These are phyloP conservation scores for Meles meles DNA, from an alignment of 2,113 vertebrate species.

Conservation along the genomic window DNA sequence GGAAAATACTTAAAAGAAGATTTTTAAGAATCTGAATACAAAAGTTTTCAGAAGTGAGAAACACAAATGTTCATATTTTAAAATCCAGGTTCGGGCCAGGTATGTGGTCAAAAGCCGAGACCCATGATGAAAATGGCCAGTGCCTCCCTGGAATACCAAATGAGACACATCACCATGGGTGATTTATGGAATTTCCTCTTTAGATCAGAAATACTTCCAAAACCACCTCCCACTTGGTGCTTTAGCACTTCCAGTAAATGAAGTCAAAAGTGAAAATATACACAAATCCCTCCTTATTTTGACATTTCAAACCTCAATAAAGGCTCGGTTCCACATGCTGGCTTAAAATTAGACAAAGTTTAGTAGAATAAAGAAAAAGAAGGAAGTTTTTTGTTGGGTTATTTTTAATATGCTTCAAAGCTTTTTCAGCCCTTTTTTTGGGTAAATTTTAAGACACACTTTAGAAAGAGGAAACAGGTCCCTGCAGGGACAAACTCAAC, in stretches of 20 bases:
- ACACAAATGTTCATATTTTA: neutral
- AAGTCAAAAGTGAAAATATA: slow-evolving; percentile 51
- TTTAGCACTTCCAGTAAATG: slow-evolving; percentile 18
- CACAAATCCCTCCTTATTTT: slow-evolving; percentile 46
- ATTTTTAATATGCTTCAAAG: slow-evolving; percentile 51
- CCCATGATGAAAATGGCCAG: neutral
- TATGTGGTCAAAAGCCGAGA: neutral
- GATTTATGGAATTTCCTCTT: neutral
- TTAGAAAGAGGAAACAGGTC: slow-evolving; percentile 6
- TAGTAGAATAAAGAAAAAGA: slow-evolving; percentile 43
- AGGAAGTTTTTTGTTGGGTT: slow-evolving; percentile 49
- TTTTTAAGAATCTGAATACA: slow-evolving; percentile 22
- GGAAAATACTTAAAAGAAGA: neutral
- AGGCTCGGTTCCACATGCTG: slow-evolving; percentile 32
- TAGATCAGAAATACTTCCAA: slow-evolving; percentile 27
- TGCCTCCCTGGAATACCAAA: neutral
- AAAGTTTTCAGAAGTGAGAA: neutral
- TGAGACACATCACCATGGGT: neutral
- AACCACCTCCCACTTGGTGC: slow-evolving; percentile 18
- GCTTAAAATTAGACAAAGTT: slow-evolving; percentile 53
- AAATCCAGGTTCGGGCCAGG: neutral
- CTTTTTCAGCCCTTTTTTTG: slow-evolving; percentile 9
- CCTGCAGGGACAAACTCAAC: slow-evolving; percentile 2
- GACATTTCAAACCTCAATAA: slow-evolving; percentile 57
- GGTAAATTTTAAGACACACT: slow-evolving; percentile 26